Conservation (phyloP, 1,140 invertebrate species). For the Heliothis subflexa region DNA sequence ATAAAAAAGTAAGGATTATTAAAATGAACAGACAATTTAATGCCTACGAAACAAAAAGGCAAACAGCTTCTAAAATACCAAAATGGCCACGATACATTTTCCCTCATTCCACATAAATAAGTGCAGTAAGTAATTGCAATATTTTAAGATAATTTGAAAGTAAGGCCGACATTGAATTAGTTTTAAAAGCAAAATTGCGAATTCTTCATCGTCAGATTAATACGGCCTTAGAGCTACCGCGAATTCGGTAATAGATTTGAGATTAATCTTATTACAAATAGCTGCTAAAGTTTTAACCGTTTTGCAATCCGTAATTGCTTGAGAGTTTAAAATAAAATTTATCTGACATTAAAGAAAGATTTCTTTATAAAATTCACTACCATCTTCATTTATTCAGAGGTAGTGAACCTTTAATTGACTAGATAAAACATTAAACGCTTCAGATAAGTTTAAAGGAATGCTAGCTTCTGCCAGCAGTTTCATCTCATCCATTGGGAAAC, state of each 20-base stretch:
- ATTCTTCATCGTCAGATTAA: slow-evolving; percentile 17
- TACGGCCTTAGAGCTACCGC: slow-evolving; percentile 4
- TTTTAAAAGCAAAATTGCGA: slow-evolving; percentile 30
- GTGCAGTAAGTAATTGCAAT: neutral
- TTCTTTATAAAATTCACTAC: neutral
- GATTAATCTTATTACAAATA: slow-evolving; percentile 16
- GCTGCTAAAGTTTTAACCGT: too few relatives aligned
- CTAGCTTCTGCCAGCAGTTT: too few relatives aligned
- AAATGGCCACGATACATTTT: neutral
- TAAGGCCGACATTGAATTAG: slow-evolving; percentile 36
- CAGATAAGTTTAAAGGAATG: too few relatives aligned
- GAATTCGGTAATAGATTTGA: neutral
- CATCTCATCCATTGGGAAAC: too few relatives aligned
- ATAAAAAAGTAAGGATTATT: too few relatives aligned
- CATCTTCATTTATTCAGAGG: neutral
- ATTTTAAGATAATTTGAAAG: slow-evolving; percentile 29
- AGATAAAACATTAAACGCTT: too few relatives aligned
- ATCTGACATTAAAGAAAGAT: too few relatives aligned
- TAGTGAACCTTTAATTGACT: too few relatives aligned
- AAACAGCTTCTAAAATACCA: neutral
- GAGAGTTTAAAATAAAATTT: too few relatives aligned
- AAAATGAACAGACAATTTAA: too few relatives aligned
- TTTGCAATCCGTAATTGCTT: too few relatives aligned
- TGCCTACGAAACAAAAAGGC: too few relatives aligned
- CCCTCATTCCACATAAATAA: neutral